A percentile compares a stretch with the other conserved stretches of the same genome.
phyloP scores from a whole-genome alignment of 2,113 vertebrate species.

The Lucifuga dentata region DNA sequence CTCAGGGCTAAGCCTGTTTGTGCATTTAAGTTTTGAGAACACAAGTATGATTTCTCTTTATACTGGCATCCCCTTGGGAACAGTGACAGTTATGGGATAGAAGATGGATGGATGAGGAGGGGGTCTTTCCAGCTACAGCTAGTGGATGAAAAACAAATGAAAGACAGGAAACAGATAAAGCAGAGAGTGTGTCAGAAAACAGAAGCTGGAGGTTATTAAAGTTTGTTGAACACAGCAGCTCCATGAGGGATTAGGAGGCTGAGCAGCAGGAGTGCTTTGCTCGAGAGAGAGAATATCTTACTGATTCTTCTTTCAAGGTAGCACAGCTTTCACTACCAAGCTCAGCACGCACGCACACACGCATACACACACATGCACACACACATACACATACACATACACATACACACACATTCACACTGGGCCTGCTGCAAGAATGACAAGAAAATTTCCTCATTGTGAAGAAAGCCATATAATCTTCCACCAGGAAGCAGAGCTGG shows the following conservation, averaged over 20 bases:
- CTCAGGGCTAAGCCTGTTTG: conserved; percentile 39
- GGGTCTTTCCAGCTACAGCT: conserved; percentile 27
- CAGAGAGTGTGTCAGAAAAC: conserved; percentile 52
- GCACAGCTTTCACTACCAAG: conserved; percentile 40
- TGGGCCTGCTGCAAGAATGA: conserved; percentile 50
- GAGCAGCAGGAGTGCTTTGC: conserved; percentile 45
- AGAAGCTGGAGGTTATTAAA: conserved; percentile 49
- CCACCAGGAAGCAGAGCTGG: conserved; percentile 26
- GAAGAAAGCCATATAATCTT: conserved; percentile 30
- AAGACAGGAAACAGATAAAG: conserved; percentile 60
- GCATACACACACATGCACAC: too few relatives aligned
- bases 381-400: too few relatives aligned
- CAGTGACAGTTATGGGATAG: conserved; percentile 17
- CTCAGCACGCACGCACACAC: conserved; percentile 1
- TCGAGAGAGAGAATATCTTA: conserved; percentile 42
- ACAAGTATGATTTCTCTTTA: conserved; percentile 52
- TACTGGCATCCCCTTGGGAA: conserved; percentile 51
- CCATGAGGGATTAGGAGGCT: conserved; percentile 53
- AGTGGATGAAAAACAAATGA: conserved; percentile 49
- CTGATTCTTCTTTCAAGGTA: conserved; percentile 61
- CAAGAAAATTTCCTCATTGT: conserved; percentile 44
- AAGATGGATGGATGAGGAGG: conserved; percentile 33
- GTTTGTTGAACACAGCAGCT: conserved; percentile 53
- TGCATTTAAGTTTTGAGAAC: conserved; percentile 36
- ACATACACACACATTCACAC: too few relatives aligned